Conservation (phyloP, 2,888 invertebrate genomes). For the Resseliella maxima region DNA sequence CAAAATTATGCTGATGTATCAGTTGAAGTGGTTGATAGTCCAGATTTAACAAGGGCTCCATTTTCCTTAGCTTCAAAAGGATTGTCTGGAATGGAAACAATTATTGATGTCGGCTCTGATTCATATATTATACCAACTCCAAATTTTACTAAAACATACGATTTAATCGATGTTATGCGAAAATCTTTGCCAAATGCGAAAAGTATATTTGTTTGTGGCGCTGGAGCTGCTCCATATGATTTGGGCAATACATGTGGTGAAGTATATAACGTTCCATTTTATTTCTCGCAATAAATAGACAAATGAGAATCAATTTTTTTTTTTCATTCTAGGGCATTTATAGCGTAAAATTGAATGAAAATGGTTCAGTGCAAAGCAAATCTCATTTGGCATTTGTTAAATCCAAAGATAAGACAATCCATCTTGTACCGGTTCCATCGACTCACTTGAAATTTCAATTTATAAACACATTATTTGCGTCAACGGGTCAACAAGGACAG, state of each 20-base stretch:
- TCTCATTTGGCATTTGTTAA: neutral
- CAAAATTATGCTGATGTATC: neutral
- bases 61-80: neutral
- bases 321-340: neutral
- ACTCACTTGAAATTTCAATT: neutral
- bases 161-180: neutral
- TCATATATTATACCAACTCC: neutral
- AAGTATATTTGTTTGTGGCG: neutral
- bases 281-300: too few species aligned
- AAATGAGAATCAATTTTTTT: neutral
- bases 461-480: neutral
- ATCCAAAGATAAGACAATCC: neutral
- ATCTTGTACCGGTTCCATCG: neutral
- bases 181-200: neutral
- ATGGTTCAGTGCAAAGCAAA: neutral
- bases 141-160: neutral
- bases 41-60: neutral
- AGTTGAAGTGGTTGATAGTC: neutral
- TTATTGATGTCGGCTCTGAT: neutral
- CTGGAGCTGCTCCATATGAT: slow-evolving; percentile 12
- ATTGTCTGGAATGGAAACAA: neutral
- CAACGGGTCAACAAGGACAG: neutral
- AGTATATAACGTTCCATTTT: neutral
- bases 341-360: neutral
- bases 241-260: neutral